Conservation (phyloP, 2,797 vertebrate species). For the Hyperoplus immaculatus region DNA sequence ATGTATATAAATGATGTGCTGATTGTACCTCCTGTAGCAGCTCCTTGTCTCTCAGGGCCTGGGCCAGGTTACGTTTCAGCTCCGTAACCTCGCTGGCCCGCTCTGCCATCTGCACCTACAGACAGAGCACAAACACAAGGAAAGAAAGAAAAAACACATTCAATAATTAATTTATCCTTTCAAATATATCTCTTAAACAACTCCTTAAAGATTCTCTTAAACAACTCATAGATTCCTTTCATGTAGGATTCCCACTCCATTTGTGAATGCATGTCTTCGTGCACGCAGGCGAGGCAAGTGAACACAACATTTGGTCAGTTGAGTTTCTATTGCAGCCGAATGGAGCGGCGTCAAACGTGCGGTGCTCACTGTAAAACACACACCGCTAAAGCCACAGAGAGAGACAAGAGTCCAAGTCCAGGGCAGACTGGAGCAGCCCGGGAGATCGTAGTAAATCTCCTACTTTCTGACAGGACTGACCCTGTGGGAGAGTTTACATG, state of each 20-base stretch:
- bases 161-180: neutral
- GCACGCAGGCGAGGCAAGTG: conserved; percentile 14
- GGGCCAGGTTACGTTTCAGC: conserved; percentile 88
- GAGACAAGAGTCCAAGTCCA: conserved; percentile 4
- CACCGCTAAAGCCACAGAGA: conserved; percentile 38
- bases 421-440: conserved; percentile 38
- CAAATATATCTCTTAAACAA: neutral
- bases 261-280: neutral
- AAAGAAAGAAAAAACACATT: neutral
- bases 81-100: conserved; percentile 90
- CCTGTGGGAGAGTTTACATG: conserved; percentile 76
- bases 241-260: neutral
- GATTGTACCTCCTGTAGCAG: conserved; percentile 82
- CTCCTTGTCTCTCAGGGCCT: conserved; percentile 89
- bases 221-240: neutral
- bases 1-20: neutral
- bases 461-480: conserved; percentile 58
- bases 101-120: conserved; percentile 90
- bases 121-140: conserved; percentile 1
- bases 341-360: conserved; percentile 32
- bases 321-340: conserved; percentile 38
- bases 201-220: too few species aligned
- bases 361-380: conserved; percentile 44
- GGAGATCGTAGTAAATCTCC: conserved; percentile 72
- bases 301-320: conserved; percentile 20